phyloP scores from a whole-genome alignment of 1,140 invertebrate species.

The Aphelinus atriplicis region DNA sequence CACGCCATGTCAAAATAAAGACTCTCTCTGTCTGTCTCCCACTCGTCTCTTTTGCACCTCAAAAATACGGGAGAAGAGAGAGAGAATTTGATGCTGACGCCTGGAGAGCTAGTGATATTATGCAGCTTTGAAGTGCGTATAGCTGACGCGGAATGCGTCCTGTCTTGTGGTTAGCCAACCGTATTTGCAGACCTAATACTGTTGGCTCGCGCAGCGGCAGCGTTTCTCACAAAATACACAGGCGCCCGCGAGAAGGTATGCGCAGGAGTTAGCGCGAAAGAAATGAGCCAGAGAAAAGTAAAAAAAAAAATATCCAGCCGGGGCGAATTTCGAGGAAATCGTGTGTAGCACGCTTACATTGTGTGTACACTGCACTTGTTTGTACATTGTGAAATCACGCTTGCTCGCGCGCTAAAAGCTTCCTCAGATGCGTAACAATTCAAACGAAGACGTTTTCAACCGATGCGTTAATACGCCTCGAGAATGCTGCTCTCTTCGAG shows the following conservation, averaged over 20 bases:
- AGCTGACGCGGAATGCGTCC: neutral
- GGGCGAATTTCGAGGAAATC: constrained; percentile 12
- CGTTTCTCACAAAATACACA: no score
- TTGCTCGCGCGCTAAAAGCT: neutral
- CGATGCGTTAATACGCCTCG: no score
- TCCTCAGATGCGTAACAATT: neutral
- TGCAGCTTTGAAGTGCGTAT: neutral
- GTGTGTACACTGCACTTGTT: no score
- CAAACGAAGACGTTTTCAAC: no score
- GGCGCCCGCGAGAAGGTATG: no score
- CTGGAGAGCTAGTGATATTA: neutral
- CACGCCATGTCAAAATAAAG: no score
- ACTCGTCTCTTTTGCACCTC: neutral
- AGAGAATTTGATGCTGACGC: no score
- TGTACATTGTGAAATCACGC: neutral
- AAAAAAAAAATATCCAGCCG: neutral
- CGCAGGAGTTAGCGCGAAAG: no score
- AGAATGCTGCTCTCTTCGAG: no score
- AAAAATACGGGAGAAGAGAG: neutral
- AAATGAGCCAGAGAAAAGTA: neutral
- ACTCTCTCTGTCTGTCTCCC: no score
- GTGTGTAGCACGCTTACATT: neutral
- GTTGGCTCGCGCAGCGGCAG: neutral
- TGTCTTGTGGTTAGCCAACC: neutral
- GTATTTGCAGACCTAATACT: constrained; percentile 13